phyloP scores from a whole-genome alignment of 2,113 vertebrate genomes.

The Loxodonta africana region DNA sequence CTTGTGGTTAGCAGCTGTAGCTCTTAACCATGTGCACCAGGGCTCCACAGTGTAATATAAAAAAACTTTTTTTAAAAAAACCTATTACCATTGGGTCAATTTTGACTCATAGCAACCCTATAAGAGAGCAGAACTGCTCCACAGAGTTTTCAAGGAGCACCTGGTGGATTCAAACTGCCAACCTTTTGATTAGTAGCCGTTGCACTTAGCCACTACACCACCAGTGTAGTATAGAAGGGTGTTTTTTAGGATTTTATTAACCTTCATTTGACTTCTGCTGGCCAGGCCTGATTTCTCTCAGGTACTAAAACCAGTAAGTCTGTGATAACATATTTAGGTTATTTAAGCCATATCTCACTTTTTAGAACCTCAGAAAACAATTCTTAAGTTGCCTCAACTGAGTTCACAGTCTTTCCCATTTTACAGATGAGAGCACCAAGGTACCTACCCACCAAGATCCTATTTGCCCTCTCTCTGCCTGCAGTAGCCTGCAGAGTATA shows the following conservation, averaged over 20 bases:
- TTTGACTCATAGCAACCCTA: too few relatives aligned
- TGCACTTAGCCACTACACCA: too few relatives aligned
- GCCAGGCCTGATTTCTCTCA: conserved; percentile 19
- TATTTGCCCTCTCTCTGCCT: not conserved
- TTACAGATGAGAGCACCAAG: not conserved
- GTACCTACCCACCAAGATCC: not conserved
- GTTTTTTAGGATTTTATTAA: conserved; percentile 8
- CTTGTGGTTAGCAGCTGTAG: too few relatives aligned
- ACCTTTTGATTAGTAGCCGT: too few relatives aligned
- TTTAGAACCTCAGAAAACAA: not conserved
- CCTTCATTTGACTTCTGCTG: not conserved
- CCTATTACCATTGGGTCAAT: too few relatives aligned
- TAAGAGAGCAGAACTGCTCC: too few relatives aligned
- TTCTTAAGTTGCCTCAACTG: not conserved
- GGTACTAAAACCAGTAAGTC: not conserved
- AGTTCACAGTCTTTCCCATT: not conserved
- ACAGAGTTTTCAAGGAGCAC: too few relatives aligned
- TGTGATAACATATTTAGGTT: not conserved
- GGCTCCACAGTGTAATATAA: too few relatives aligned
- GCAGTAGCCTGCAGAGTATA: not conserved
- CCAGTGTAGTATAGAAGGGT: not conserved
- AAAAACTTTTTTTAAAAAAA: too few relatives aligned
- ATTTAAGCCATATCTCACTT: not conserved
- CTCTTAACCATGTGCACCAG: too few relatives aligned
- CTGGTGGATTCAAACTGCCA: too few relatives aligned